Evolutionary conservation across 2,888 invertebrate species (phyloP), one percentile per base, ranked within the genome.

Genomic region (Yponomeuta evonymella): DNA sequence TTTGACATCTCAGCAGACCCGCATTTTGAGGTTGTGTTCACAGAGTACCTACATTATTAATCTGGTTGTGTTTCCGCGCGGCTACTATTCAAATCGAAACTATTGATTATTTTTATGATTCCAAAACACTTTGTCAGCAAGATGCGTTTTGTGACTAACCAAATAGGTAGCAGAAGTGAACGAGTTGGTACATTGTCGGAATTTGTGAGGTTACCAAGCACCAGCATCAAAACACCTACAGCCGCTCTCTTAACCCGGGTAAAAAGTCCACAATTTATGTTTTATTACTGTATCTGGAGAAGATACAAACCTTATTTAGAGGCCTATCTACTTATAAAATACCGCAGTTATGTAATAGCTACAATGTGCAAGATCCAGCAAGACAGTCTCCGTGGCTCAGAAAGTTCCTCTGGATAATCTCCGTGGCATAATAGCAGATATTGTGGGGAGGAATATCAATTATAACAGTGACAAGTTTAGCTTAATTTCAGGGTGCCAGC

Each of bases 181-280:
- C 94, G 97, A 43, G 81, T 96, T 70, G 97, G 97, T 15, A 82
- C 79, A n/a, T 77, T 96, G 33, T 88, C 92, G 0, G 94, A 94
- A 73, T 91, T 96, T 71, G 83, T 92, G 43, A 93, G 93, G 77
- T 90, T 93, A 69, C 93, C 94, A 0, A 90, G 89, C 70, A 79
- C 92, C 58, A 79, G 81, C 67, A 93, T 96, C 69, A 94, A 95
- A 86, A 97, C 97, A 36, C 97, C 97, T 0, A 85, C 95, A 70
- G 91, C 95, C 48, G 93, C 97, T 79, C 87, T 97, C 72, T 94
- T 96, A 73, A 97, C 97, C 9, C 95, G 94, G 93, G 95, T 95
- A 89, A 30, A 68, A 43, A 43, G 43, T 43, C 9, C 9, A 43
- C 43, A 43, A 43, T 43, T 43, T 43, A 43, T 43, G 43, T 43